Base-by-base conservation (phyloP, 2,797 vertebrate genomes). In the Enteromius thamalakanensis region DNA sequence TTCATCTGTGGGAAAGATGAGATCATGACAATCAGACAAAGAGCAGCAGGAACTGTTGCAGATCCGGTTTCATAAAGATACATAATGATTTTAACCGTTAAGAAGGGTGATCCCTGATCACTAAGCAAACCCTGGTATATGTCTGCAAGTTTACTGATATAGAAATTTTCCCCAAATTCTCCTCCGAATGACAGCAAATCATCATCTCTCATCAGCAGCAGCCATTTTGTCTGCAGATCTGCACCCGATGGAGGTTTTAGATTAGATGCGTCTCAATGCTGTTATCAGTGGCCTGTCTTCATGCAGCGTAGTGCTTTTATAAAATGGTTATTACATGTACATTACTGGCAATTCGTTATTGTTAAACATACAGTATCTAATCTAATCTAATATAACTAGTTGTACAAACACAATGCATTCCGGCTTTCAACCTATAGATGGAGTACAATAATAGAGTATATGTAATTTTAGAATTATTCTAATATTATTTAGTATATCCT, bases 1-100 rank as follows among this genome's bases (percentile, higher is more conserved):
- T 95, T 99, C 98, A 94, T 99, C 98, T 99, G 87, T 81, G 89
- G 76, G 70, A 65, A 68, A 70, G 15, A 37, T 15, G 49, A 79
- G 77, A 80, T 11, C 72, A 67, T 6, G 58, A 74, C 1, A 58
- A 12, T 49, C 8, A 23, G 3, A 40, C 65, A 49, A 58, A 12
- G n/a, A 32, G 34, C 1, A 9, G 11, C 26, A 40, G 47, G 32
- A 17, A 26, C 40, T 26, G 15, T 23, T 23, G 51, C 14, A 76
- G 49, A 17, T 23, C 5, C 12, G 7, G 29, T 58, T 21, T 58
- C 51, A 70, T 45, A 32, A 70, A 26, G 17, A 53, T 37, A 23
- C 58, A 26, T 15, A 15, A 17, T 12, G 53, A 23, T 12, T 45
- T 32, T 51, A 51, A 74, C 37, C 23, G 62, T 34, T 26, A 60